Percentiles rank a stretch among this genome's conserved stretches.
phyloP scores from a whole-genome alignment of 2,797 vertebrate species.

The Phataginus tricuspis region DNA sequence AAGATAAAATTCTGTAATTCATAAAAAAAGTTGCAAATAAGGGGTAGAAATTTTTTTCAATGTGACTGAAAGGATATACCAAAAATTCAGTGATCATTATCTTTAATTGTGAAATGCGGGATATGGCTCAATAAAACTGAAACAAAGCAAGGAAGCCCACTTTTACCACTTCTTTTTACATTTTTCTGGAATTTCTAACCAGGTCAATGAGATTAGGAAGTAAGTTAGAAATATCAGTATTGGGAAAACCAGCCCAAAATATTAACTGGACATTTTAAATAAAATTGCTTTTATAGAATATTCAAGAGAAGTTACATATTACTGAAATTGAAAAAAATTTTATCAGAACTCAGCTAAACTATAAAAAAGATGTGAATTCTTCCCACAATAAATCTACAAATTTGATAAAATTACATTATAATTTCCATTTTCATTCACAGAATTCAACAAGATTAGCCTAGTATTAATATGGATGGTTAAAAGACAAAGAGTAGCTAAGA shows the following conservation, averaged over 20 bases:
- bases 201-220: background rate
- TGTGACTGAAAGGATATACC: background rate
- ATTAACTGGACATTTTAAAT: background rate
- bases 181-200: background rate
- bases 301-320: background rate
- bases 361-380: background rate
- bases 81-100: background rate
- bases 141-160: background rate
- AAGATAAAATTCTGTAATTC: background rate
- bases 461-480: background rate
- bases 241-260: background rate
- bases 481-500: background rate
- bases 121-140: conserved; percentile 23
- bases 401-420: conserved; percentile 31
- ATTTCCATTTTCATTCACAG: background rate
- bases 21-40: background rate
- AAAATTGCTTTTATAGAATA: background rate
- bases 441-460: background rate
- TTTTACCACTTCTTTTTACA: background rate
- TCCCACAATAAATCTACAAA: background rate
- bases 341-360: background rate
- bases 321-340: background rate
- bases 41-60: background rate
- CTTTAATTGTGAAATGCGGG: background rate
- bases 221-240: background rate